These are phyloP conservation scores for Laodelphax striatellus DNA, from an alignment of 1,140 invertebrate genomes.

Conservation along the genomic window DNA sequence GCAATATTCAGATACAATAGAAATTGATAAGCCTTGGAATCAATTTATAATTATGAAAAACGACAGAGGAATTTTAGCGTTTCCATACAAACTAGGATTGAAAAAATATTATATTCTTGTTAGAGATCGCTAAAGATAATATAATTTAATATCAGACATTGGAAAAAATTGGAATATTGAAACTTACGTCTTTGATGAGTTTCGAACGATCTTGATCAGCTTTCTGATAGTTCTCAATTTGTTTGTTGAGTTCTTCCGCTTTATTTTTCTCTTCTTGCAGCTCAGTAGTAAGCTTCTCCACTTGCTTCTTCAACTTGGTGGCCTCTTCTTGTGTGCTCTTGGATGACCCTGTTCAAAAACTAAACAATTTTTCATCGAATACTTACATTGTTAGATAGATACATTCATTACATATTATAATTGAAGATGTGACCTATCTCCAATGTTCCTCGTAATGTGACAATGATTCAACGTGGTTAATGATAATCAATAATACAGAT, in stretches of 20 bases:
- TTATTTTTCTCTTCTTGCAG: slow-evolving; percentile 15
- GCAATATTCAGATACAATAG: too few species aligned
- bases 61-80: too few species aligned
- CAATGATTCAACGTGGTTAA: too few species aligned
- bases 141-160: too few species aligned
- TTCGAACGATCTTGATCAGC: slow-evolving; percentile 13
- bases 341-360: slow-evolving; percentile 1
- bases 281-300: slow-evolving; percentile 12
- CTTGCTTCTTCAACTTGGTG: slow-evolving; percentile 12
- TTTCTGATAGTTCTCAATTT: slow-evolving; percentile 16
- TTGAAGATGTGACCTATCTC: too few species aligned
- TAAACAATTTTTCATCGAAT: neutral
- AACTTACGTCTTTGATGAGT: slow-evolving; percentile 16
- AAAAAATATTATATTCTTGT: too few species aligned
- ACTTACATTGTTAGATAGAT: neutral
- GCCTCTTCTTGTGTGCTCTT: slow-evolving; percentile 11
- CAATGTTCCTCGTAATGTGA: too few species aligned
- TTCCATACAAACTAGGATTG: too few species aligned
- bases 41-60: neutral
- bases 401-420: neutral
- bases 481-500: too few species aligned
- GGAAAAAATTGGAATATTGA: neutral
- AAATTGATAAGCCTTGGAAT: too few species aligned
- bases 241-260: slow-evolving; percentile 9
- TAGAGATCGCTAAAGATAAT: too few species aligned